phyloP scores from a whole-genome alignment of 2,113 vertebrate species.

The Nerophis ophidion region DNA sequence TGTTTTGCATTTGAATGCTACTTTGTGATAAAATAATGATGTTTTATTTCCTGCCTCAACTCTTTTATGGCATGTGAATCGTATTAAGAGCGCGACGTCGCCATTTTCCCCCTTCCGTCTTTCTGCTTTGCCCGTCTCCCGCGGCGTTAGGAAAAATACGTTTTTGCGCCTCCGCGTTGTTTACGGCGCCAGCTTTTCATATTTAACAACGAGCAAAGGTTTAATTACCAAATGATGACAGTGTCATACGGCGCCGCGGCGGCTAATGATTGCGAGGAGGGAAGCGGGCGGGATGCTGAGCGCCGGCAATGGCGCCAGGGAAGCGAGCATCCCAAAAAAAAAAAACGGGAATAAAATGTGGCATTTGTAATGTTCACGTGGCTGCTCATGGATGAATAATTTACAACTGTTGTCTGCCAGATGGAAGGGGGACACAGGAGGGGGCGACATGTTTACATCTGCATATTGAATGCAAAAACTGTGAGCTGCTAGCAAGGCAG shows the following conservation, averaged over 20 bases:
- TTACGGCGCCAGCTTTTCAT: constrained; percentile 81
- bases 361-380: constrained; percentile 98
- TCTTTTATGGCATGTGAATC: not conserved
- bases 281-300: constrained; percentile 78
- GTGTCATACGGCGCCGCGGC: constrained; percentile 91
- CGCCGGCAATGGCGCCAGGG: constrained; percentile 73
- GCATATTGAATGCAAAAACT: constrained; percentile 80
- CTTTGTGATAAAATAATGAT: too few species aligned
- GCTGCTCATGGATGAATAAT: constrained; percentile 99
- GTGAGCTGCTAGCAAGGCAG: constrained; percentile 61
- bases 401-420: constrained; percentile 97
- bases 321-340: constrained; percentile 59
- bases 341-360: constrained; percentile 86
- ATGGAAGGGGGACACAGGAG: constrained; percentile 85
- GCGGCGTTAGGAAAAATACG: constrained; percentile 46
- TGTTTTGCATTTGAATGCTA: too few species aligned
- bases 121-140: constrained; percentile 25
- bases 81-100: not conserved
- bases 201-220: constrained; percentile 91
- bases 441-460: constrained; percentile 81
- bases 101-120: constrained; percentile 35
- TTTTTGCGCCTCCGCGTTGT: constrained; percentile 59
- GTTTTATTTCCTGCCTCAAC: too few species aligned
- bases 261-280: constrained; percentile 84
- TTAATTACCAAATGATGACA: constrained; percentile 97